These are phyloP conservation scores for fruit fly (Drosophila melanogaster) DNA, from an alignment of 1,140 invertebrate genomes.

Conservation along the genomic window DNA sequence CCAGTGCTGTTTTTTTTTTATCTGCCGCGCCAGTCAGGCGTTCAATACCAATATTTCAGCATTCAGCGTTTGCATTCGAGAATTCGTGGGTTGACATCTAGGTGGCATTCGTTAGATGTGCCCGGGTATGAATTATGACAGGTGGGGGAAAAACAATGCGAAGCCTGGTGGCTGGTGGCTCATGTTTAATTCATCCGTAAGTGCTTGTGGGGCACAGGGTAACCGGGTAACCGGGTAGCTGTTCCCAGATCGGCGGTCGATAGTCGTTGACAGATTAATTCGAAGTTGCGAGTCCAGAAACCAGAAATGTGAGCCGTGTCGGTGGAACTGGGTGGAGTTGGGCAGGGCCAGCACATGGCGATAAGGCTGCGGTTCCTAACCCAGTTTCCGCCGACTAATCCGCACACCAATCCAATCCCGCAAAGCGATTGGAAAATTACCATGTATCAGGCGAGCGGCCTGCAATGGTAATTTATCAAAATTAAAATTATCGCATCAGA, in stretches of 20 bases:
- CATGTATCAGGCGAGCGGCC: slow-evolving; percentile 72
- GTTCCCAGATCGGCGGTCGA: slow-evolving; percentile 11
- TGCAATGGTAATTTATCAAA: slow-evolving; percentile 69
- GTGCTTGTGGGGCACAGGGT: slow-evolving; percentile 53
- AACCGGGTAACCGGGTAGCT: slow-evolving; percentile 25
- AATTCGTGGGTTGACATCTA: slow-evolving; percentile 56
- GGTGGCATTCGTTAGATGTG: slow-evolving; percentile 40
- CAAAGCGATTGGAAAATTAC: slow-evolving; percentile 12
- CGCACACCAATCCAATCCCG: slow-evolving; percentile 12
- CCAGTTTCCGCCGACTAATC: slow-evolving; percentile 37
- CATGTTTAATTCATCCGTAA: slow-evolving; percentile 68
- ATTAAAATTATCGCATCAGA: slow-evolving; percentile 74
- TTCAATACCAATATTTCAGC: slow-evolving; percentile 71
- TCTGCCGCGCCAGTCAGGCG: slow-evolving; percentile 65
- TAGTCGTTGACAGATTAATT: slow-evolving; percentile 45
- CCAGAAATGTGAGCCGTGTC: slow-evolving; percentile 24
- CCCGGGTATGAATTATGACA: slow-evolving; percentile 64
- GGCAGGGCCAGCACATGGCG: slow-evolving; percentile 15
- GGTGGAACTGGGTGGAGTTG: slow-evolving; percentile 50
- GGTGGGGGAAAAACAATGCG: slow-evolving; percentile 58
- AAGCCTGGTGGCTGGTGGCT: slow-evolving; percentile 31
- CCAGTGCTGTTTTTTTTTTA: slow-evolving; percentile 35
- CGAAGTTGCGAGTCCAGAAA: slow-evolving; percentile 36
- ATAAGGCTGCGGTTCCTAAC: slow-evolving; percentile 36
- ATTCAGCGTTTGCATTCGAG: slow-evolving; percentile 51